A percentile compares a stretch with the other conserved stretches of the same genome.
phyloP scores from a whole-genome alignment of 53 echinoderm and acorn worm genomes.

The Astropecten irregularis region DNA sequence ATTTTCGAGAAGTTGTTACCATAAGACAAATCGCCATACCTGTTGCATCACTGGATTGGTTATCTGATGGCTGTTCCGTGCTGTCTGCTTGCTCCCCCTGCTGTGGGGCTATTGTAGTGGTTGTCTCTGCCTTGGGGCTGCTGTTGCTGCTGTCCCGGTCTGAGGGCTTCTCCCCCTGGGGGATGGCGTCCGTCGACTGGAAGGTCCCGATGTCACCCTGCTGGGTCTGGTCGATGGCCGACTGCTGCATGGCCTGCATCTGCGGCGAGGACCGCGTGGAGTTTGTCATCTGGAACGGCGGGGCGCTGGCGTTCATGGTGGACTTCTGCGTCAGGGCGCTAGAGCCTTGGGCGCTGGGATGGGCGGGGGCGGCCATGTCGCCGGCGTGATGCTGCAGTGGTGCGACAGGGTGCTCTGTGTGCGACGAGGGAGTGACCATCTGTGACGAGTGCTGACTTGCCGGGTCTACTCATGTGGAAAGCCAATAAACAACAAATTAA shows the following conservation, averaged over 20 bases:
- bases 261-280: slow-evolving; percentile 79
- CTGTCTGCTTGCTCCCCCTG: slow-evolving; percentile 46
- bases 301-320: slow-evolving; percentile 94
- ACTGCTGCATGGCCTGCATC: slow-evolving; percentile 67
- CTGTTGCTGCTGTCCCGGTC: slow-evolving; percentile 43
- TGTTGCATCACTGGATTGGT: slow-evolving; percentile 10
- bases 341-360: not conserved
- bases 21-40: not conserved
- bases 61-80: slow-evolving; percentile 37
- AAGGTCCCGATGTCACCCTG: slow-evolving; percentile 48
- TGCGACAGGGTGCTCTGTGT: slow-evolving; percentile 24
- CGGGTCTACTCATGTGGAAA: slow-evolving; percentile 8
- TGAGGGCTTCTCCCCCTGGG: slow-evolving; percentile 36
- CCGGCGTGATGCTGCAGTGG: slow-evolving; percentile 29
- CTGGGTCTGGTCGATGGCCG: slow-evolving; percentile 53
- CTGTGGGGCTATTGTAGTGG: slow-evolving; percentile 15
- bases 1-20: not conserved
- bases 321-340: slow-evolving; percentile 74
- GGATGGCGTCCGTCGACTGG: slow-evolving; percentile 14
- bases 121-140: slow-evolving; percentile 19
- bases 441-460: slow-evolving; percentile 7
- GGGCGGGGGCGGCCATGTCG: not conserved
- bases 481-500: too few species aligned
- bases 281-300: slow-evolving; percentile 89
- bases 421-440: not conserved